Evolutionary conservation across 2,113 vertebrate genomes (phyloP).

Genomic region (Tichodroma muraria): DNA sequence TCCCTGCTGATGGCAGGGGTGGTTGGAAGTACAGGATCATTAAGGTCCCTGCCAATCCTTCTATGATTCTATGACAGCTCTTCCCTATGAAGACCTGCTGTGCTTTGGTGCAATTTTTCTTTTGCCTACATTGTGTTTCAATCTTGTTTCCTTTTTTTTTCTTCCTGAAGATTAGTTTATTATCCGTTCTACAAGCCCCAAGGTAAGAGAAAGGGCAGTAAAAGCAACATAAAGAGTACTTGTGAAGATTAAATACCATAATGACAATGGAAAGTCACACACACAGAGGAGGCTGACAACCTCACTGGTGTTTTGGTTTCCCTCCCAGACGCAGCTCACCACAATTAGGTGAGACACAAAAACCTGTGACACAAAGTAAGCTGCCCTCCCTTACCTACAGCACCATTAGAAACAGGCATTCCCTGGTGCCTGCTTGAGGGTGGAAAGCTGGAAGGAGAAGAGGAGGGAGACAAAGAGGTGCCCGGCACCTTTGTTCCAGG

Average conservation of each 20-base stretch:
- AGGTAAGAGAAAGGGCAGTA: neutral
- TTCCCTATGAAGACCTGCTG: neutral
- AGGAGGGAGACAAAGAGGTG: neutral
- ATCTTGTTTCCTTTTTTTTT: neutral
- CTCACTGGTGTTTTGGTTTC: neutral
- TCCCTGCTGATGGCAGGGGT: neutral
- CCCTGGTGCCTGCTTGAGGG: fast-evolving
- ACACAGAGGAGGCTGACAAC: neutral
- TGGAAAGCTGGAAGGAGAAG: neutral
- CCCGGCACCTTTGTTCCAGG: neutral
- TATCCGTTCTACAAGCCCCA: neutral
- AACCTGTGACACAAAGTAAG: neutral
- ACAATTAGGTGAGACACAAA: fast-evolving
- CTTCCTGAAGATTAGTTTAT: neutral
- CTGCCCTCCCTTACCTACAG: neutral
- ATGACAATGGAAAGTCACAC: neutral
- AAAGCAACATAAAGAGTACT: neutral
- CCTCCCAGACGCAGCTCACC: neutral
- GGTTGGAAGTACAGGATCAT: neutral
- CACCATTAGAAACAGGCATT: neutral
- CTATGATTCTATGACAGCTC: neutral
- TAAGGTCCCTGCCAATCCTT: neutral
- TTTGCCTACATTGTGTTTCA: neutral
- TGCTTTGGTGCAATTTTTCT: neutral
- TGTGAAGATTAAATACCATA: neutral